Evolutionary conservation across 2,113 vertebrate species (phyloP).

Genomic region (Nothoprocta perdicaria): DNA sequence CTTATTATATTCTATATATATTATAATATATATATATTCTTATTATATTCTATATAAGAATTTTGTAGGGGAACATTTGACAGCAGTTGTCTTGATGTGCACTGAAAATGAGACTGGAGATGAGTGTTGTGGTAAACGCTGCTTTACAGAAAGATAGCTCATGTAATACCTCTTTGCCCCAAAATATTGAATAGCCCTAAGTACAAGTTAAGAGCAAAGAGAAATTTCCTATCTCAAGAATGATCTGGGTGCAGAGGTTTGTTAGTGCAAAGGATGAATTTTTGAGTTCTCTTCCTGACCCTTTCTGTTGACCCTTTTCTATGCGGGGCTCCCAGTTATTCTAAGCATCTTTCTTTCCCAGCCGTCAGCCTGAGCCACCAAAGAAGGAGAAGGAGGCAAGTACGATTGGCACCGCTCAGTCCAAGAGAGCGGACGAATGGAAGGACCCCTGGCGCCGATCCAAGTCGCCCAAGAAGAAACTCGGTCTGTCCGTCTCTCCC

Average conservation of each 20-base stretch:
- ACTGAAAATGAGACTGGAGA: not conserved
- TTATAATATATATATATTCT: too few relatives aligned
- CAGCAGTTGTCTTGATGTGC: not conserved
- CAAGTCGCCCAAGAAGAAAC: conserved; percentile 94
- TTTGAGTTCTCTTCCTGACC: not conserved
- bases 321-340: not conserved
- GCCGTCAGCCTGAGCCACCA: conserved; percentile 80
- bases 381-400: conserved; percentile 86
- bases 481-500: conserved; percentile 84
- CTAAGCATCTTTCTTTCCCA: conserved; percentile 8
- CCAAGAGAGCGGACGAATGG: conserved; percentile 94
- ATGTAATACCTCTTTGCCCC: rapidly evolving
- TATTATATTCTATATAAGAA: too few relatives aligned
- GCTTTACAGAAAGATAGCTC: not conserved
- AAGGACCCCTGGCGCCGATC: conserved; percentile 98
- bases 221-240: not conserved
- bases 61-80: not conserved
- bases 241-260: not conserved
- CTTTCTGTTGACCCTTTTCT: rapidly evolving
- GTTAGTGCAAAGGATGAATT: not conserved
- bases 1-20: too few relatives aligned
- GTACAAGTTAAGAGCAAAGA: not conserved
- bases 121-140: not conserved
- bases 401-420: conserved; percentile 44
- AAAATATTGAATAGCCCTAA: not conserved